Evolutionary conservation across 2,797 vertebrate genomes (phyloP).

Genomic region (Uromys caudimaculatus): DNA sequence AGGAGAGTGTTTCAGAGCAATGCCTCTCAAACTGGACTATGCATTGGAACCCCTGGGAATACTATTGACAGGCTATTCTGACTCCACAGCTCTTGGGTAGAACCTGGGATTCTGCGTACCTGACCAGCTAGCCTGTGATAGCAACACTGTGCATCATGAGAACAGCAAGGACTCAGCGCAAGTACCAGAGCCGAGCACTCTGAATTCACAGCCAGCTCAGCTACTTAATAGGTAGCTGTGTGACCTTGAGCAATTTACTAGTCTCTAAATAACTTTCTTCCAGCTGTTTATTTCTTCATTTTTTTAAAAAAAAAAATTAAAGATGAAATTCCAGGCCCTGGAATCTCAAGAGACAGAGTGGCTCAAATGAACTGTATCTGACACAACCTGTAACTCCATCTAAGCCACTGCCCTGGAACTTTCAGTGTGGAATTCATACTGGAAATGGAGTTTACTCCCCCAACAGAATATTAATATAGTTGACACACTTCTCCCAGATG

Average conservation of each 20-base stretch:
- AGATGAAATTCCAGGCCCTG: background rate
- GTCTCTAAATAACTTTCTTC: conserved; percentile 17
- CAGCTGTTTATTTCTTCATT: background rate
- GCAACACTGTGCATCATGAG: background rate
- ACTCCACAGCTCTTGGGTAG: background rate
- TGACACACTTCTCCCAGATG: background rate
- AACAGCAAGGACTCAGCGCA: background rate
- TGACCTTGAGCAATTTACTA: background rate
- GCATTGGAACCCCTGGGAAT: background rate
- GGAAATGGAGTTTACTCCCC: background rate
- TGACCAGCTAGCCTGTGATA: background rate
- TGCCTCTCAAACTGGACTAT: background rate
- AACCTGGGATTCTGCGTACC: background rate
- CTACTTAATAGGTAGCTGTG: background rate
- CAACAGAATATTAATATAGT: background rate
- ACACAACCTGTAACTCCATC: background rate
- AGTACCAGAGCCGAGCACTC: background rate
- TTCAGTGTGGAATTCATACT: background rate
- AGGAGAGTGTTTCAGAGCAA: background rate
- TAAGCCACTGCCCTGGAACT: background rate
- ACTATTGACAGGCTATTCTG: background rate
- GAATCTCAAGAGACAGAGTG: background rate
- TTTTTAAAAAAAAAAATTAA: background rate
- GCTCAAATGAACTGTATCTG: background rate
- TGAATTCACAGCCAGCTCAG: background rate